Percentiles rank a stretch among this genome's conserved stretches.
phyloP scores from a whole-genome alignment of 2,888 invertebrate genomes.

The Empis livida region DNA sequence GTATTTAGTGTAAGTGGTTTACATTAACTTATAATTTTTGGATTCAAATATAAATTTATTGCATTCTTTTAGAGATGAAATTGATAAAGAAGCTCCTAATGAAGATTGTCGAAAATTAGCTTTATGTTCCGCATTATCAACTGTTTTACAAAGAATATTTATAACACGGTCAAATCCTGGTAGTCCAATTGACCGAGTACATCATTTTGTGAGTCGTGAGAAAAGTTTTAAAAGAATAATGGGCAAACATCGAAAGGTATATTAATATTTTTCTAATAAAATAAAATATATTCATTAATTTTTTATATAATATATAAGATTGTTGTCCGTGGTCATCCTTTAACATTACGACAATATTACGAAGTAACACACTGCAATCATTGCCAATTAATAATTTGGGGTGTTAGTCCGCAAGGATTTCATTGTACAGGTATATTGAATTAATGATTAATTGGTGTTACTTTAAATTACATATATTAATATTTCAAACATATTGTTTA shows the following conservation, averaged over 20 bases:
- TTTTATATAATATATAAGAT: conserved; percentile 37
- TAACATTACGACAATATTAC: conserved; percentile 77
- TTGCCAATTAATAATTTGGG: conserved; percentile 85
- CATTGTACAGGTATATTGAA: conserved; percentile 69
- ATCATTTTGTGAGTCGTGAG: conserved; percentile 75
- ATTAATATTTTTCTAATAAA: background rate
- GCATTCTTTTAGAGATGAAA: conserved; percentile 39
- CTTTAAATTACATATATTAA: too few species aligned
- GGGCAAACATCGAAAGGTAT: conserved; percentile 52
- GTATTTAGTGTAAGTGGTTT: conserved; percentile 45
- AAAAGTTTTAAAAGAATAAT: conserved; percentile 59
- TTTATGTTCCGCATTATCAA: conserved; percentile 55
- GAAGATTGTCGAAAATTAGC: conserved; percentile 55
- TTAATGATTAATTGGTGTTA: background rate
- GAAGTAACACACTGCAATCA: conserved; percentile 81
- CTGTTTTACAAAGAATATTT: conserved; percentile 66
- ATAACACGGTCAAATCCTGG: conserved; percentile 47
- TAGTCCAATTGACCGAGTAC: conserved; percentile 55
- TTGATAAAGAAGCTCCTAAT: conserved; percentile 47
- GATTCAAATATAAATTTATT: conserved; percentile 2
- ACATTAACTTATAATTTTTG: too few species aligned
- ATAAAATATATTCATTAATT: background rate
- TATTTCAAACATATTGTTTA: background rate
- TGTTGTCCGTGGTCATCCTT: conserved; percentile 78
- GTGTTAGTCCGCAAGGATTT: conserved; percentile 93